Evolutionary conservation across 2,888 invertebrate species (phyloP).

Genomic region (Diarsia brunnea): DNA sequence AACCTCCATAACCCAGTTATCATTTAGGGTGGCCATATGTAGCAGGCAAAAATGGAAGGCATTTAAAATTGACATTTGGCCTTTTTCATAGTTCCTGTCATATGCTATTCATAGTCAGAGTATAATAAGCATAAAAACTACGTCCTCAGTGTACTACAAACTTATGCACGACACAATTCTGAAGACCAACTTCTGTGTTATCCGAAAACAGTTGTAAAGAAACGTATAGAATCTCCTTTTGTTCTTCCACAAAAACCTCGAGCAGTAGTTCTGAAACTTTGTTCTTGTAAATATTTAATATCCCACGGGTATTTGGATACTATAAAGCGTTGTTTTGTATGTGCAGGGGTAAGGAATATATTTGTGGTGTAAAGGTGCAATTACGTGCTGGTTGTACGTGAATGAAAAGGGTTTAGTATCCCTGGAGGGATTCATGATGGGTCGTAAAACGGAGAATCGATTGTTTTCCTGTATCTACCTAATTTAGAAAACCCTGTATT

Average conservation of each 20-base stretch:
- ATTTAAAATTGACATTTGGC: not conserved
- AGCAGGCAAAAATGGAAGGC: not conserved
- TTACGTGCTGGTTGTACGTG: constrained; percentile 16
- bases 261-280: constrained; percentile 33
- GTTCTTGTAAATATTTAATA: constrained; percentile 48
- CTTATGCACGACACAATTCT: not conserved
- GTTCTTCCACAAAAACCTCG: constrained; percentile 20
- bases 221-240: constrained; percentile 7
- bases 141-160: not conserved
- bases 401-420: constrained; percentile 43
- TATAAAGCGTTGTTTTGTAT: constrained; percentile 39
- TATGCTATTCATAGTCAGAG: not conserved
- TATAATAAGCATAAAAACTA: not conserved
- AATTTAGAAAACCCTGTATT: not conserved
- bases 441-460: not conserved
- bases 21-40: not conserved
- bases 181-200: constrained; percentile 22
- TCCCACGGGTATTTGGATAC: constrained; percentile 39
- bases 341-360: constrained; percentile 30
- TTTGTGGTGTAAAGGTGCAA: constrained; percentile 20
- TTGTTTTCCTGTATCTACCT: not conserved
- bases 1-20: not conserved
- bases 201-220: constrained; percentile 19
- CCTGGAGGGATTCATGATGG: not conserved
- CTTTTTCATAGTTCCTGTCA: not conserved